These are phyloP conservation scores for Epinephelus malabaricus DNA, from an alignment of 2,797 vertebrate genomes.

Conservation along the genomic window DNA sequence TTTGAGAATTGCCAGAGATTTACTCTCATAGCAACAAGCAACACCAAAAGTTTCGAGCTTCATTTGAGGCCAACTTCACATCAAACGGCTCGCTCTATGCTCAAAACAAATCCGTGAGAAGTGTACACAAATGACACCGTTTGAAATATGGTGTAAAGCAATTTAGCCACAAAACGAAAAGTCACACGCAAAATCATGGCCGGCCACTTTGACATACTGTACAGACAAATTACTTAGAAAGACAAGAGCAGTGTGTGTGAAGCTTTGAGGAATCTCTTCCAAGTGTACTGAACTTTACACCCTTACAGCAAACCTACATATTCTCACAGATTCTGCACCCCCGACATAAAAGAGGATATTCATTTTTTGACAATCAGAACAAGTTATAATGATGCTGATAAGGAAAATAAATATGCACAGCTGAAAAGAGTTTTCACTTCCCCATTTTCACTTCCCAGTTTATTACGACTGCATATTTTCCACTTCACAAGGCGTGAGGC, in stretches of 20 bases:
- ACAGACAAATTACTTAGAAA: background rate
- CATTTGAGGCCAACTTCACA: conserved; percentile 49
- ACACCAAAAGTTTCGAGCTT: conserved; percentile 52
- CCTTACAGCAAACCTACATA: background rate
- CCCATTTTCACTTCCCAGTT: conserved; percentile 42
- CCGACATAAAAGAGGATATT: no score
- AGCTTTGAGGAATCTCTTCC: background rate
- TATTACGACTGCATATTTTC: conserved; percentile 10
- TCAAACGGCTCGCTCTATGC: conserved; percentile 43
- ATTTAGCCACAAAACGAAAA: conserved; percentile 21
- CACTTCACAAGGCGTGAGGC: background rate
- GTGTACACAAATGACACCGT: conserved; percentile 28
- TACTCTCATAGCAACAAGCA: conserved; percentile 62
- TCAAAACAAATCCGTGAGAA: conserved; percentile 43
- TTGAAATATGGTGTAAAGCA: conserved; percentile 41
- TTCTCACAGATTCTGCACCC: background rate
- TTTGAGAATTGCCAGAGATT: conserved; percentile 75
- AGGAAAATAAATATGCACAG: conserved; percentile 14
- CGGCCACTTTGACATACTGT: background rate
- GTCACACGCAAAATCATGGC: background rate
- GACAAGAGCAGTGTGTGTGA: background rate
- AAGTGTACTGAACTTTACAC: background rate
- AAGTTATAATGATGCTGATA: background rate
- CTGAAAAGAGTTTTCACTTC: conserved; percentile 46
- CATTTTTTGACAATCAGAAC: background rate